phyloP scores from a whole-genome alignment of 2,113 vertebrate genomes.

The Myrmecophaga tridactyla region DNA sequence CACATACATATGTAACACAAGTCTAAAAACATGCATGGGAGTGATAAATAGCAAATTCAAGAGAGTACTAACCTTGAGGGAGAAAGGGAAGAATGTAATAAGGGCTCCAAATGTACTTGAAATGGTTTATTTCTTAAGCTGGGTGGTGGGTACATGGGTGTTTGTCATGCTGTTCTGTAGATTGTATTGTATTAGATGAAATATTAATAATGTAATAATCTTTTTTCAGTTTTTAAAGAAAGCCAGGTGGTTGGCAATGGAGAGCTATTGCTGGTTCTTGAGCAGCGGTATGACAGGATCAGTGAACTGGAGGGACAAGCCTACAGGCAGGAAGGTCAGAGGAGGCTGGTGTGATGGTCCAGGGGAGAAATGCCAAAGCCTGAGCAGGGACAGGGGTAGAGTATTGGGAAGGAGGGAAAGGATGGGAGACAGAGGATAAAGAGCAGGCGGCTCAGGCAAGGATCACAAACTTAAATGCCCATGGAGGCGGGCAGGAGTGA shows the following conservation, averaged over 20 bases:
- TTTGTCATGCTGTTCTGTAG: background rate
- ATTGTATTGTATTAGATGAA: background rate
- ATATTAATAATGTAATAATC: background rate
- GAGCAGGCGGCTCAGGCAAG: background rate
- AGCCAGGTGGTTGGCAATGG: background rate
- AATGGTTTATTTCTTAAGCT: constrained; percentile 34
- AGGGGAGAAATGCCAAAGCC: background rate
- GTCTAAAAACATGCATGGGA: background rate
- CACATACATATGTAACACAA: background rate
- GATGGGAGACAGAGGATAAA: background rate
- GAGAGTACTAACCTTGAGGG: background rate
- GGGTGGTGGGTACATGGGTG: background rate
- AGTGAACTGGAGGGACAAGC: background rate
- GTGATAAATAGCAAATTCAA: constrained; percentile 30
- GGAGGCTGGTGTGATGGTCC: background rate
- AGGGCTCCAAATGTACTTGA: background rate
- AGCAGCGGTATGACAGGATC: background rate
- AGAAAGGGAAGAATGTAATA: background rate
- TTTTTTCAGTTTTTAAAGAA: background rate
- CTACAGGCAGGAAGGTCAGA: background rate
- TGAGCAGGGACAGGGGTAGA: background rate
- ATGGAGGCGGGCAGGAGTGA: background rate
- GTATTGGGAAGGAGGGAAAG: background rate
- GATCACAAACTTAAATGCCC: background rate
- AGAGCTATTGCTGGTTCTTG: constrained; percentile 8